Conservation (phyloP, 2,113 vertebrate genomes). For the Nibea albiflora region DNA sequence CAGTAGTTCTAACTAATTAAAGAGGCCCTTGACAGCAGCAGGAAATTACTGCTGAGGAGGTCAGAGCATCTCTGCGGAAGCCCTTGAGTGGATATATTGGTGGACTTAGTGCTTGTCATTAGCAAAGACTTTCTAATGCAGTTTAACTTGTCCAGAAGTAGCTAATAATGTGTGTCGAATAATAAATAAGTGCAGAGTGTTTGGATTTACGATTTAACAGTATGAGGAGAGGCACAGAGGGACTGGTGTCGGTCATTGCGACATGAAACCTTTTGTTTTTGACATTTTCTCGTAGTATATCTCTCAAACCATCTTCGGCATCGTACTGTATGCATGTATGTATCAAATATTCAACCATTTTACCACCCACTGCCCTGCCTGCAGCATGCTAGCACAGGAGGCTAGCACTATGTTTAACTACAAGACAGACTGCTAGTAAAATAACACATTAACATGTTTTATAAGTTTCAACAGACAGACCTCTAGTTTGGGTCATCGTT, state of each 20-base stretch:
- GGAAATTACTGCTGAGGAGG: conserved; percentile 61
- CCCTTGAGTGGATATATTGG: neutral
- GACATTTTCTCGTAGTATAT: neutral
- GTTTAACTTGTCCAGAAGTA: conserved; percentile 22
- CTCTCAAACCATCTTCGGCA: neutral
- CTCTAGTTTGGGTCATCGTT: neutral
- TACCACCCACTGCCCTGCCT: neutral
- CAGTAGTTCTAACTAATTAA: conserved; percentile 73
- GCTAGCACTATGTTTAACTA: neutral
- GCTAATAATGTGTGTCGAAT: conserved; percentile 8
- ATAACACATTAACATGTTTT: neutral
- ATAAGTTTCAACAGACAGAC: neutral
- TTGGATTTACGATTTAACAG: neutral
- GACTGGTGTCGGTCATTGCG: neutral
- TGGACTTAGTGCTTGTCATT: conserved; percentile 9
- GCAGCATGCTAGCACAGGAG: neutral
- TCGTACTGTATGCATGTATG: neutral
- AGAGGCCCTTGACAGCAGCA: conserved; percentile 66
- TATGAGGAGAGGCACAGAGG: neutral
- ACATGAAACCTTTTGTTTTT: neutral
- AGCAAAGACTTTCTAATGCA: conserved; percentile 28
- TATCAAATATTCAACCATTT: neutral
- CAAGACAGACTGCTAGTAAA: neutral
- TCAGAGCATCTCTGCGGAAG: conserved; percentile 36
- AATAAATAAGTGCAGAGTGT: neutral